phyloP scores from a whole-genome alignment of 1,140 invertebrate species.

The Scaptomyza hsui region DNA sequence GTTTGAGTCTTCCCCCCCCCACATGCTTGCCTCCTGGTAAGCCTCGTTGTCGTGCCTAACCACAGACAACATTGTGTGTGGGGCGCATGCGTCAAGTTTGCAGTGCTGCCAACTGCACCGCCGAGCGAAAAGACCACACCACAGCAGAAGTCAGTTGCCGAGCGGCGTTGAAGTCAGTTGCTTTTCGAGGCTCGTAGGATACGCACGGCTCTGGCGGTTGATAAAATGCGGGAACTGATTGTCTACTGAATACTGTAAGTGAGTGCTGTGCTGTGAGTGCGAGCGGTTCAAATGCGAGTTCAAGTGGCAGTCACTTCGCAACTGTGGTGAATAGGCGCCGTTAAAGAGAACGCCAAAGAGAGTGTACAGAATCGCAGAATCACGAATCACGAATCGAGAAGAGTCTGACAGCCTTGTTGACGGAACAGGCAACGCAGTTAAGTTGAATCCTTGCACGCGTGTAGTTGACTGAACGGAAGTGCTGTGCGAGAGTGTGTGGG shows the following conservation, averaged over 20 bases:
- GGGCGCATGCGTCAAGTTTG: slow-evolving; percentile 52
- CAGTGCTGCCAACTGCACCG: slow-evolving; percentile 60
- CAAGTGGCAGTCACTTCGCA: slow-evolving; percentile 33
- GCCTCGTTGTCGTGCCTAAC: slow-evolving; percentile 58
- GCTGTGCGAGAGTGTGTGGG: slow-evolving; percentile 20
- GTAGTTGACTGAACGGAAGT: slow-evolving; percentile 63
- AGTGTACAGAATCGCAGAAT: slow-evolving; percentile 13
- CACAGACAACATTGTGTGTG: slow-evolving; percentile 73
- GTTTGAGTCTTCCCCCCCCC: slow-evolving; percentile 41
- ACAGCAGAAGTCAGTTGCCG: slow-evolving; percentile 11
- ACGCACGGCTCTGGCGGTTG: slow-evolving; percentile 72
- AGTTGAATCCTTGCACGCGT: slow-evolving; percentile 63
- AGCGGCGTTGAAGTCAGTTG: slow-evolving; percentile 53
- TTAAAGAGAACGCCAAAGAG: slow-evolving; percentile 56
- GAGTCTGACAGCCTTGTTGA: slow-evolving; percentile 18
- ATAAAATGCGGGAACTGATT: slow-evolving; percentile 50
- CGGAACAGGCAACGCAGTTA: slow-evolving; percentile 55
- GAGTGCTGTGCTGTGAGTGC: slow-evolving; percentile 35
- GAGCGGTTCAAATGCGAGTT: slow-evolving; percentile 43
- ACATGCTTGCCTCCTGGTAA: neutral
- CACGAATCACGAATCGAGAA: too few species aligned
- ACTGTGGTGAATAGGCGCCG: slow-evolving; percentile 65
- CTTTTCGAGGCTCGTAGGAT: slow-evolving; percentile 79
- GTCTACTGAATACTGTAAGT: slow-evolving; percentile 29
- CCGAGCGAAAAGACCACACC: slow-evolving; percentile 27